phyloP scores from a whole-genome alignment of 2,797 vertebrate genomes.

The Mus spretus region DNA sequence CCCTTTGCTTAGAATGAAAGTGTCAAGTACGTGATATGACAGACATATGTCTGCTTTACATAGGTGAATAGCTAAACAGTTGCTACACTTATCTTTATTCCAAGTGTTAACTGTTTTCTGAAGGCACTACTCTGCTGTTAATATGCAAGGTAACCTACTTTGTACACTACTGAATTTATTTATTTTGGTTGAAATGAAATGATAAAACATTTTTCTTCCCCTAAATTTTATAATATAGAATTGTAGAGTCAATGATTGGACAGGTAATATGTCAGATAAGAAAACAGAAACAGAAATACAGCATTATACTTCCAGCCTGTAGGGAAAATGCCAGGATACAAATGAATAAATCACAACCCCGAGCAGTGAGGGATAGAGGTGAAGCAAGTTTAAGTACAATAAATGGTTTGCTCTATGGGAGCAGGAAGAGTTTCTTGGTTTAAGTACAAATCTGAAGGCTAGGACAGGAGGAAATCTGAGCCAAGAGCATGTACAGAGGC shows the following conservation, averaged over 20 bases:
- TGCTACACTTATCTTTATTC: slow-evolving; percentile 23
- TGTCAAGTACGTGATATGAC: not conserved
- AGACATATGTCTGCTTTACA: slow-evolving; percentile 8
- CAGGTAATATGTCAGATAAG: not conserved
- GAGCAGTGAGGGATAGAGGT: not conserved
- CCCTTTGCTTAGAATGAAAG: slow-evolving; percentile 22
- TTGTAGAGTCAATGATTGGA: slow-evolving; percentile 18
- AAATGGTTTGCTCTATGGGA: not conserved
- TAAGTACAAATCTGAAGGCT: slow-evolving; percentile 22
- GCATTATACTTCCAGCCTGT: not conserved
- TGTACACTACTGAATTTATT: not conserved
- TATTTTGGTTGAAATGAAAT: slow-evolving; percentile 48
- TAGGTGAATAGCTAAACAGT: slow-evolving; percentile 5
- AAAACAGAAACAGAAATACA: not conserved
- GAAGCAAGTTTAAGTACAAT: not conserved
- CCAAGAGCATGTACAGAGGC: not conserved
- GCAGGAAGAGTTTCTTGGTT: slow-evolving; percentile 36
- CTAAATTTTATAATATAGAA: not conserved
- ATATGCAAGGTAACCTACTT: slow-evolving; percentile 40
- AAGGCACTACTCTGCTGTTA: slow-evolving; percentile 38
- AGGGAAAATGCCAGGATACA: not conserved
- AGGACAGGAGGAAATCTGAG: not conserved
- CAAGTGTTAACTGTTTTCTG: slow-evolving; percentile 7
- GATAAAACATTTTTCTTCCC: slow-evolving; percentile 34
- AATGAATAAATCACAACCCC: not conserved